Evolutionary conservation across 2,888 invertebrate species (phyloP).

Genomic region (Podotricha telesiphe): DNA sequence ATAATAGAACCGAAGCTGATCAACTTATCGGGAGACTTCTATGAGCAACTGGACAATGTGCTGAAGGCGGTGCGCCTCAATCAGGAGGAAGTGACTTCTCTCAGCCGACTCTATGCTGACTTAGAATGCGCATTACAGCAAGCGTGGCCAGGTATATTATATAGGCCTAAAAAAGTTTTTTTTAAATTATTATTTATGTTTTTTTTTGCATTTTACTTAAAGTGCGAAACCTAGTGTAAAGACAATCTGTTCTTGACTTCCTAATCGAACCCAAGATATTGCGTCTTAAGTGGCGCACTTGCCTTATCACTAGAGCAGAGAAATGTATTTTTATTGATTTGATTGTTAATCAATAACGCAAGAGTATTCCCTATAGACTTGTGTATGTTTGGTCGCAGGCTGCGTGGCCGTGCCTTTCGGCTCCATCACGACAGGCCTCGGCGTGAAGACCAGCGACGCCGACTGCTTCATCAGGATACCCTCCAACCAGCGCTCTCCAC

Average conservation of each 20-base stretch:
- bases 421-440: conserved; percentile 88
- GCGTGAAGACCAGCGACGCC: conserved; percentile 88
- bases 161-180: not conserved
- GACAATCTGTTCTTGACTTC: too few species aligned
- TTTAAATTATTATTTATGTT: not conserved
- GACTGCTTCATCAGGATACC: conserved; percentile 86
- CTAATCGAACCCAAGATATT: too few species aligned
- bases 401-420: conserved; percentile 85
- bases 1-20: conserved; percentile 58
- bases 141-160: conserved; percentile 64
- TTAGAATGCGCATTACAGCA: conserved; percentile 63
- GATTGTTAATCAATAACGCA: too few species aligned
- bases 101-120: conserved; percentile 70
- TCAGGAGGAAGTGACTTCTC: conserved; percentile 59
- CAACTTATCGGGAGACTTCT: conserved; percentile 65
- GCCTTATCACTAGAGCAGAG: too few species aligned
- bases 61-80: conserved; percentile 66
- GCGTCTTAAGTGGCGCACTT: too few species aligned
- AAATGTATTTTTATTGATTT: too few species aligned
- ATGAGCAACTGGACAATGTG: conserved; percentile 65
- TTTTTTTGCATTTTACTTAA: too few species aligned
- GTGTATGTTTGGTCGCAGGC: conserved; percentile 52
- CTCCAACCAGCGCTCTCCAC: conserved; percentile 46
- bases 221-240: too few species aligned
- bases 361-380: too few species aligned